Evolutionary conservation across 2,888 invertebrate species (phyloP).

Genomic region (Oscheius sp.): DNA sequence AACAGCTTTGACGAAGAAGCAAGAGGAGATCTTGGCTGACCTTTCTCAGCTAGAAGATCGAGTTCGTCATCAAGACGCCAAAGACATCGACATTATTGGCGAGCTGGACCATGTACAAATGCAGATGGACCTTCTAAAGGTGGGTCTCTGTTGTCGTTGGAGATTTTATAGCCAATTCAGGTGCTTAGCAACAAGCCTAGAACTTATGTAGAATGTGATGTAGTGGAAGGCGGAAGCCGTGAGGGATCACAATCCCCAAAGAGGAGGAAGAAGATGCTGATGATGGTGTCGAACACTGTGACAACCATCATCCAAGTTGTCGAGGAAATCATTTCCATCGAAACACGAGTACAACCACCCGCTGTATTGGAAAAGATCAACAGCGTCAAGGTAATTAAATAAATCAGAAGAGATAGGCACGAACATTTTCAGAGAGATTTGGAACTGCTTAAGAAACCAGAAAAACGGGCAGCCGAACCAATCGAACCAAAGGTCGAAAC

Average conservation of each 20-base stretch:
- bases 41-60: slow-evolving; percentile 45
- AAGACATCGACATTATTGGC: slow-evolving; percentile 48
- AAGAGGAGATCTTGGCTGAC: slow-evolving; percentile 52
- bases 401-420: background rate
- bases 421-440: slow-evolving; percentile 14
- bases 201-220: slow-evolving; percentile 59
- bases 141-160: background rate
- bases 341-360: slow-evolving; percentile 39
- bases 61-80: slow-evolving; percentile 42
- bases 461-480: background rate
- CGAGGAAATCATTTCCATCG: slow-evolving; percentile 58
- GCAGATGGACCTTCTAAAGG: slow-evolving; percentile 61
- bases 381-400: slow-evolving; percentile 41
- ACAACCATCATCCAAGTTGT: slow-evolving; percentile 70
- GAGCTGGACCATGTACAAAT: slow-evolving; percentile 60
- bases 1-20: slow-evolving; percentile 50
- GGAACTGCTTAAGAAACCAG: slow-evolving; percentile 16
- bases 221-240: slow-evolving; percentile 48
- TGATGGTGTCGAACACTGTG: slow-evolving; percentile 68
- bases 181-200: slow-evolving; percentile 56
- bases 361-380: slow-evolving; percentile 51
- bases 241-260: slow-evolving; percentile 45
- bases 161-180: background rate
- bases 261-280: slow-evolving; percentile 59
- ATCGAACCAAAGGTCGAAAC: background rate